A percentile compares a stretch with the other conserved stretches of the same genome.
Evolutionary conservation across 2,113 vertebrate species (phyloP).

Genomic region (Hipposideros armiger): DNA sequence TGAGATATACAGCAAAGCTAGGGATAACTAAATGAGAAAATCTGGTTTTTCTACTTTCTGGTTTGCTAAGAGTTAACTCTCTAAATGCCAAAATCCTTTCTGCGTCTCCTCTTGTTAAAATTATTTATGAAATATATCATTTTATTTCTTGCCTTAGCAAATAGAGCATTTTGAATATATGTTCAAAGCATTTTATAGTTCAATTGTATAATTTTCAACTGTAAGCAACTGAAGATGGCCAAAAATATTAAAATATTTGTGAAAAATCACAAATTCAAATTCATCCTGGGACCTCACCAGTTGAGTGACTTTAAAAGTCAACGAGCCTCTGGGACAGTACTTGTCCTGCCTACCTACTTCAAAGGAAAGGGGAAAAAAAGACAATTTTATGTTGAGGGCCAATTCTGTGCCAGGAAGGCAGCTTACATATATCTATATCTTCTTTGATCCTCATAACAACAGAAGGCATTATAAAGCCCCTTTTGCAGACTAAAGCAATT

Average conservation of each 20-base stretch:
- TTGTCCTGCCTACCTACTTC: background rate
- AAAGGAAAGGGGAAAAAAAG: background rate
- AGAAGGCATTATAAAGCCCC: background rate
- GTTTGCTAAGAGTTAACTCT: background rate
- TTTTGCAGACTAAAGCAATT: background rate
- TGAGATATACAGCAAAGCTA: no score
- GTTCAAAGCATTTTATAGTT: background rate
- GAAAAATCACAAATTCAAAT: background rate
- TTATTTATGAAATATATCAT: background rate
- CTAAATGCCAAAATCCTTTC: background rate
- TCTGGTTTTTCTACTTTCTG: background rate
- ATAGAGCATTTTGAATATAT: background rate
- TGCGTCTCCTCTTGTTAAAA: background rate
- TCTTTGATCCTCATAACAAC: background rate
- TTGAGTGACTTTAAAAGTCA: background rate
- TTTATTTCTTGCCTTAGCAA: background rate
- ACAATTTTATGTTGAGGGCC: background rate
- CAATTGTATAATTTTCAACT: background rate
- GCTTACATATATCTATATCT: background rate
- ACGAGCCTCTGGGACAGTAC: background rate
- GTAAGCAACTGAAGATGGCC: background rate
- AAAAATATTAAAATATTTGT: background rate
- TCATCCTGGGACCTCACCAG: background rate
- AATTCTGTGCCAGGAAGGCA: background rate
- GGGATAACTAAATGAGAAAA: background rate